Conservation (phyloP, 2,888 invertebrate genomes). For the Calliphora vomitoria region DNA sequence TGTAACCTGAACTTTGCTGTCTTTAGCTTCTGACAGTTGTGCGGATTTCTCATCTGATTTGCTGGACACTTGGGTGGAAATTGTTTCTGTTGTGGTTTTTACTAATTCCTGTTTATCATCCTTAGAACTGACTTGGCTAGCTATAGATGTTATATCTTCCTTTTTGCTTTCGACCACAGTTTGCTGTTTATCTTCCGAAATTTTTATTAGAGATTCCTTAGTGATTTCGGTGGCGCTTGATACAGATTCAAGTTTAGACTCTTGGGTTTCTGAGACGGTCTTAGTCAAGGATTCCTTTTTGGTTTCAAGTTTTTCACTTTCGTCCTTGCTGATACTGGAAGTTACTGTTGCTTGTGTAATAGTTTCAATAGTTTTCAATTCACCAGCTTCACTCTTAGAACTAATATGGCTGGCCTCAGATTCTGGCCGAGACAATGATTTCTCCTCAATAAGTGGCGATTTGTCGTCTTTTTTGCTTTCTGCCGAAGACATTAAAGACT, state of each 20-base stretch:
- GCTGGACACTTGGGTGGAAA: slow-evolving; percentile 17
- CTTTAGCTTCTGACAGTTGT: slow-evolving; percentile 7
- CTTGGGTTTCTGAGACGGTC: slow-evolving; percentile 31
- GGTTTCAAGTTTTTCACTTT: slow-evolving; percentile 56
- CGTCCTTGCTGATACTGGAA: slow-evolving; percentile 15
- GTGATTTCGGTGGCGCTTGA: slow-evolving; percentile 71
- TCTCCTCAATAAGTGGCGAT: slow-evolving; percentile 39
- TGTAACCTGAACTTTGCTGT: slow-evolving; percentile 31
- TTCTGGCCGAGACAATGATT: slow-evolving; percentile 43
- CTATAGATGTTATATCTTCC: slow-evolving; percentile 45
- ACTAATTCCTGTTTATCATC: slow-evolving; percentile 11
- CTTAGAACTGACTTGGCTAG: slow-evolving; percentile 53
- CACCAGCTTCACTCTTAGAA: slow-evolving; percentile 54
- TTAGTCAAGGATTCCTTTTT: slow-evolving; percentile 45
- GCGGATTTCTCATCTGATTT: slow-evolving; percentile 50
- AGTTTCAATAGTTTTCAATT: not conserved
- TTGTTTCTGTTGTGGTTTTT: slow-evolving; percentile 13
- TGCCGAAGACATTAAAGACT: slow-evolving; percentile 43
- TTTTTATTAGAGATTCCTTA: slow-evolving; percentile 65
- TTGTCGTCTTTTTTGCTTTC: slow-evolving; percentile 66
- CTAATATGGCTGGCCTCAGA: slow-evolving; percentile 41
- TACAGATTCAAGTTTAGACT: slow-evolving; percentile 28
- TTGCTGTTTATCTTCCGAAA: slow-evolving; percentile 74
- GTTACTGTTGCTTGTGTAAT: slow-evolving; percentile 5
- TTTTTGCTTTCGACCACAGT: slow-evolving; percentile 51